A percentile compares a stretch with the other conserved stretches of the same genome.
phyloP scores from a whole-genome alignment of 2,797 vertebrate species.

The Numenius phaeopus region DNA sequence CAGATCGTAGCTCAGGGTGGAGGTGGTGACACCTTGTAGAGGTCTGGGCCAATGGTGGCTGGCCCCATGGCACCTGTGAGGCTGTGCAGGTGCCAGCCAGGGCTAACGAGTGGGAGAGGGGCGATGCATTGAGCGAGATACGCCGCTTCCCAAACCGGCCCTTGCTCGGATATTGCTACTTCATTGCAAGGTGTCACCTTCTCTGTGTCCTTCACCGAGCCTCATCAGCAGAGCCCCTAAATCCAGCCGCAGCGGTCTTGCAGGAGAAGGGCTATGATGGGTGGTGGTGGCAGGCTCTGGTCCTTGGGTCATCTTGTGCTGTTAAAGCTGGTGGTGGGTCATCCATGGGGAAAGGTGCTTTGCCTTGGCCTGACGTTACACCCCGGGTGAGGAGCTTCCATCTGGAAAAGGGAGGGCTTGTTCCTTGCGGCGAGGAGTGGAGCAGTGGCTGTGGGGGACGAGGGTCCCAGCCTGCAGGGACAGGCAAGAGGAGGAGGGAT shows the following conservation, averaged over 20 bases:
- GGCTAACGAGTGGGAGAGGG: neutral
- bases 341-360: neutral
- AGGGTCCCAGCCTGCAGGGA: neutral
- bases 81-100: neutral
- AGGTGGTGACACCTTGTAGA: neutral
- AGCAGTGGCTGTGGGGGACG: neutral
- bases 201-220: neutral
- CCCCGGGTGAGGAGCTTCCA: neutral
- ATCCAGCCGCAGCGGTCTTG: neutral
- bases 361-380: neutral
- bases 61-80: neutral
- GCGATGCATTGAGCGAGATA: too few relatives aligned
- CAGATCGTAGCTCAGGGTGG: neutral
- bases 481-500: neutral
- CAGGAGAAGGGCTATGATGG: neutral
- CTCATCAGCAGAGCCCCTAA: neutral
- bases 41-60: neutral
- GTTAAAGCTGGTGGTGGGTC: neutral
- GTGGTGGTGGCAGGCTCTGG: neutral
- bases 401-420: neutral
- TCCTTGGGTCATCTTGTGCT: neutral
- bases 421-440: neutral
- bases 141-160: neutral
- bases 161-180: neutral
- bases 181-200: neutral